These are phyloP conservation scores for Matsumyia berberina DNA, from an alignment of 2,888 invertebrate genomes.

Conservation along the genomic window DNA sequence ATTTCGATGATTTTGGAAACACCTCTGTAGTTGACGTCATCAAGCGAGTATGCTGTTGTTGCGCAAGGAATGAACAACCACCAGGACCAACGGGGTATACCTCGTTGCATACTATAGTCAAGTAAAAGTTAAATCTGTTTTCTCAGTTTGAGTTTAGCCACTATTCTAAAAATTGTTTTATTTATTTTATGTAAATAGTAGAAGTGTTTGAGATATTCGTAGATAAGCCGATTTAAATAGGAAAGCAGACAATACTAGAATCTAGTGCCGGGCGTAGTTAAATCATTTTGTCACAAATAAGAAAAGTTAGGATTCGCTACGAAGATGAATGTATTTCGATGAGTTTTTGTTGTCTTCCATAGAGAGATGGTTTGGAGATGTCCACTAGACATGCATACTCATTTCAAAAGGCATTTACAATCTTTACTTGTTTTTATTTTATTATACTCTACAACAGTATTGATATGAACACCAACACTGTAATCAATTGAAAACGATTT, in stretches of 20 bases:
- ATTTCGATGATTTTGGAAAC: constrained; percentile 83
- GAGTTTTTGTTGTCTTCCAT: not conserved
- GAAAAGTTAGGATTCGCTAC: not conserved
- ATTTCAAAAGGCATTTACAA: not conserved
- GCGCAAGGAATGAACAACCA: constrained; percentile 80
- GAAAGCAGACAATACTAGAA: constrained; percentile 59
- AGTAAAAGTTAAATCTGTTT: constrained; percentile 76
- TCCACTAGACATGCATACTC: not conserved
- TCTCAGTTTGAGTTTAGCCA: constrained; percentile 2
- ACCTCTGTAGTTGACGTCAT: constrained; percentile 86
- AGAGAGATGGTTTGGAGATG: not conserved
- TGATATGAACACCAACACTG: not conserved
- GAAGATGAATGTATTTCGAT: not conserved
- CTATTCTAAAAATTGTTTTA: constrained; percentile 60
- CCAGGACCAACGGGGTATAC: constrained; percentile 82
- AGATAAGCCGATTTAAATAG: constrained; percentile 31
- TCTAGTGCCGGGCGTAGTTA: constrained; percentile 23
- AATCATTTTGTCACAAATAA: not conserved
- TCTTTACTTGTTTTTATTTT: not conserved
- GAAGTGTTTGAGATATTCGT: constrained; percentile 13
- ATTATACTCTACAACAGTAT: not conserved
- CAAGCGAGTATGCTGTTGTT: constrained; percentile 88
- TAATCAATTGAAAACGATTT: not conserved
- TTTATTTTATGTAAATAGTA: constrained; percentile 60
- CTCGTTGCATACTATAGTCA: constrained; percentile 82